Percentiles rank a stretch among this genome's conserved stretches.
Conservation (phyloP, 2,888 invertebrate genomes). For the Calameuta pallipes region DNA sequence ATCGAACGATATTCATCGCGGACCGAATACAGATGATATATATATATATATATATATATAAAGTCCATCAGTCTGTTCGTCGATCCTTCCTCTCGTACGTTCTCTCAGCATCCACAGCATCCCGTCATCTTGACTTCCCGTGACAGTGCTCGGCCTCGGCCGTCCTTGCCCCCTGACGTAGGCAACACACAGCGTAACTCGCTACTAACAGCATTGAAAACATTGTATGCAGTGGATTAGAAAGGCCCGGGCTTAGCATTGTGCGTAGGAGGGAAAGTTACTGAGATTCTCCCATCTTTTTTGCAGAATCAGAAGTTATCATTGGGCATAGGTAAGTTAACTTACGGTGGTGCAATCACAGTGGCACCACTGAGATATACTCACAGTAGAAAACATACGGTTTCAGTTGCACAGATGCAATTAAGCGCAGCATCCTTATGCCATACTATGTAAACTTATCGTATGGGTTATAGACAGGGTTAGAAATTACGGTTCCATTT, state of each 20-base stretch:
- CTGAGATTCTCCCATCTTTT: slow-evolving; percentile 18
- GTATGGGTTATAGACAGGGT: neutral
- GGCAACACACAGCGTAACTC: slow-evolving; percentile 47
- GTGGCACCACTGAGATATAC: neutral
- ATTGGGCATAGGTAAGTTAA: neutral
- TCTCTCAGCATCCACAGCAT: neutral
- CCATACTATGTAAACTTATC: neutral
- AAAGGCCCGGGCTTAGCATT: slow-evolving; percentile 47
- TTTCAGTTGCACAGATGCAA: neutral
- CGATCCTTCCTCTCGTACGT: slow-evolving; percentile 12
- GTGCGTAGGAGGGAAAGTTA: slow-evolving; percentile 61
- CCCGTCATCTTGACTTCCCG: slow-evolving; percentile 14
- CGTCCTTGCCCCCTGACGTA: slow-evolving; percentile 63
- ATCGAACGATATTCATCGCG: neutral
- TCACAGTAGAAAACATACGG: neutral
- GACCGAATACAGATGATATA: neutral
- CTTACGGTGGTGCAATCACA: neutral
- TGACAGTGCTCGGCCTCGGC: slow-evolving; percentile 57
- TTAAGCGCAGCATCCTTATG: neutral
- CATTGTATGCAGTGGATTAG: slow-evolving; percentile 56
- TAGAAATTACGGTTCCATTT: neutral
- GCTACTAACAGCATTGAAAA: slow-evolving; percentile 58
- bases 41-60: neutral
- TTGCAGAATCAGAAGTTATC: neutral
- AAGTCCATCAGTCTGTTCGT: neutral